phyloP scores from a whole-genome alignment of 2,797 vertebrate genomes.

The Poeciliopsis presidionis region DNA sequence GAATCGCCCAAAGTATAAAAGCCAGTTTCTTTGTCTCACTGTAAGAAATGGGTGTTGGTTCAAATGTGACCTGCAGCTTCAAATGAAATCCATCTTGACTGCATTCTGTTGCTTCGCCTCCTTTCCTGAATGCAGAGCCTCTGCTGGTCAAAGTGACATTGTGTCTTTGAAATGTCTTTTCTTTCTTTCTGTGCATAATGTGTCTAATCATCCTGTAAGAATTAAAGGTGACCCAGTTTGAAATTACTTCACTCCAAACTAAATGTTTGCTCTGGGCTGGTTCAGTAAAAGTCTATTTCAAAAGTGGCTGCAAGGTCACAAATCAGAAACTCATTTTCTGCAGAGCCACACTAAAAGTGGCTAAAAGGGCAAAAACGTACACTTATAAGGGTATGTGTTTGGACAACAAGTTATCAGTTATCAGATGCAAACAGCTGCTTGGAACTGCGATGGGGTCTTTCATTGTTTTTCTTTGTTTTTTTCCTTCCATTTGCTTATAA shows the following conservation, averaged over 20 bases:
- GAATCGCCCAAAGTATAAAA: too few species aligned
- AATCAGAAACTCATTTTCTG: neutral
- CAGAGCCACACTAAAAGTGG: neutral
- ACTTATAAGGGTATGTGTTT: neutral
- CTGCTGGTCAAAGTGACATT: neutral
- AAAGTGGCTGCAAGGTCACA: neutral
- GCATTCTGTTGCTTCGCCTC: too few species aligned
- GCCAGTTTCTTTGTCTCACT: too few species aligned
- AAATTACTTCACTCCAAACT: neutral
- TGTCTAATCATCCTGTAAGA: constrained; percentile 2
- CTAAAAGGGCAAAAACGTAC: neutral
- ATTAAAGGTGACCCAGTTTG: constrained; percentile 32
- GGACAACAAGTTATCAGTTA: neutral
- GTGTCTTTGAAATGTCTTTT: neutral
- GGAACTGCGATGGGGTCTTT: neutral
- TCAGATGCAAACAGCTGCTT: neutral
- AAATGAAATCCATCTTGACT: too few species aligned
- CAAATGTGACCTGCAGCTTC: too few species aligned
- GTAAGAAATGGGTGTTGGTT: too few species aligned
- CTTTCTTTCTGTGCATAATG: neutral
- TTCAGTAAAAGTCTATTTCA: neutral
- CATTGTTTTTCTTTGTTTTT: neutral
- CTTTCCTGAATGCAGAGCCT: too few species aligned
- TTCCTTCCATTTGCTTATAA: neutral
- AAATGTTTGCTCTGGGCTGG: neutral